Base-by-base conservation (phyloP, 2,888 invertebrate genomes). In the Microctonus hyperodae region DNA sequence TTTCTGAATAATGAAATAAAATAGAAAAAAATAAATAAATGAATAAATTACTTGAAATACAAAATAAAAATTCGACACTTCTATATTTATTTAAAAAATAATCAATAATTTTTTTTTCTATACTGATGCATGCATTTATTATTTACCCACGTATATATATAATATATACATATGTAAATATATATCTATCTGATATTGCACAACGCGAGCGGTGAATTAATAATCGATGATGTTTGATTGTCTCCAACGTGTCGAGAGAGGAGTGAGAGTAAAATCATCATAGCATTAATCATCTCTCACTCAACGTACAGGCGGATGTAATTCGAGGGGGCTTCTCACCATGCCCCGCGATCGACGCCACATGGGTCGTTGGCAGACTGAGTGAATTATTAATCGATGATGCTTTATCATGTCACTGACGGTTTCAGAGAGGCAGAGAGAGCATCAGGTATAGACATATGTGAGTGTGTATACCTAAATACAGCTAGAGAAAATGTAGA, bases 311-410 rank as follows among this genome's bases (percentile, higher is more conserved):
- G 9, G 4, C 63, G 67, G 67, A 67, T 63, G 63, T 67, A 64
- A 67, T 67, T 63, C 58, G 50, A 64, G 58, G 51, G 53, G 59
- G 28, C 37, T 53, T 53, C 62, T 53, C 53, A 13, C 35, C 50
- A 35, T 31, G 23, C 25, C 9, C 7, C 40, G n/a, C 59, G 63
- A 67, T 67, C 53, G 63, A 63, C 53, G 67, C 59, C 67, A 67
- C 63, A 67, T 67, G 63, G 63, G 44, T 67, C 63, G 63, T 63
- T 64, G 67, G 63, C 58, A 51, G 48, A 56, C 37, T 51, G 67
- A 63, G 58, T 67, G 67, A 67, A 67, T 67, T 67, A 67, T 67
- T 64, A 59, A 67, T 64, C 67, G 63, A 67, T 67, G 63, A 63
- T 33, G 63, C 67, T 67, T 67, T 53, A 67, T 67, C 63, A 67